Conservation (phyloP, 2,797 vertebrate genomes). For the Ataeniobius toweri region DNA sequence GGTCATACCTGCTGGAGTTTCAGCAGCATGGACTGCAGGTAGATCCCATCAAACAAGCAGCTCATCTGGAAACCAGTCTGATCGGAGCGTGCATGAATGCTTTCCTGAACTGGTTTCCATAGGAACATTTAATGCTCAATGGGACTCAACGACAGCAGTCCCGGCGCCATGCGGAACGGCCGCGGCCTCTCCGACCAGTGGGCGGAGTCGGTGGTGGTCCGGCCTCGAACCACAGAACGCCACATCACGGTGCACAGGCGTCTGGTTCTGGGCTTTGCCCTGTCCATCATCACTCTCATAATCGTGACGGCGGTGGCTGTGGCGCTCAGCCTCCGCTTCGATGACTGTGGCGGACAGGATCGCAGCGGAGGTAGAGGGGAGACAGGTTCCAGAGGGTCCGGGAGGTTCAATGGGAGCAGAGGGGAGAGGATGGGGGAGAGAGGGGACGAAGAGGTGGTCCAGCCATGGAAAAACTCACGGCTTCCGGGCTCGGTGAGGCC, state of each 20-base stretch:
- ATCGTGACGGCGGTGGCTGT: slow-evolving; percentile 89
- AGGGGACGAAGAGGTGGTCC: slow-evolving; percentile 65
- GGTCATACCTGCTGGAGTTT: slow-evolving; percentile 27
- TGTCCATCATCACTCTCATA: slow-evolving; percentile 91
- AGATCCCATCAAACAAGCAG: background rate
- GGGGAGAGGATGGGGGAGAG: slow-evolving; percentile 62
- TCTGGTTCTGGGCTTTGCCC: slow-evolving; percentile 89
- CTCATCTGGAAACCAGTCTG: background rate
- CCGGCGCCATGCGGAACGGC: slow-evolving; percentile 82
- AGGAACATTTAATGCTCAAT: slow-evolving; percentile 57
- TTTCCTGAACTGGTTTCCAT: background rate
- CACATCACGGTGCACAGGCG: slow-evolving; percentile 90
- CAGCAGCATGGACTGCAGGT: background rate
- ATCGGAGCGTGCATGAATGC: slow-evolving; percentile 29
- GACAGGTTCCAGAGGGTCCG: slow-evolving; percentile 54
- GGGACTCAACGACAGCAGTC: slow-evolving; percentile 87
- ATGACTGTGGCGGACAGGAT: slow-evolving; percentile 79
- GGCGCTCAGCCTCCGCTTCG: slow-evolving; percentile 88
- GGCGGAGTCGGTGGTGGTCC: slow-evolving; percentile 86
- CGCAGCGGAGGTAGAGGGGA: slow-evolving; percentile 32
- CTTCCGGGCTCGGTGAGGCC: slow-evolving; percentile 86
- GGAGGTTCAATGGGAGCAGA: slow-evolving; percentile 72
- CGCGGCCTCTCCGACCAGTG: slow-evolving; percentile 88
- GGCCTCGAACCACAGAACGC: slow-evolving; percentile 89
- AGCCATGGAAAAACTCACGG: slow-evolving; percentile 87